Percentiles rank a stretch among this genome's conserved stretches.
Evolutionary conservation across 2,797 vertebrate genomes (phyloP).

Genomic region (Trematomus bernacchii): DNA sequence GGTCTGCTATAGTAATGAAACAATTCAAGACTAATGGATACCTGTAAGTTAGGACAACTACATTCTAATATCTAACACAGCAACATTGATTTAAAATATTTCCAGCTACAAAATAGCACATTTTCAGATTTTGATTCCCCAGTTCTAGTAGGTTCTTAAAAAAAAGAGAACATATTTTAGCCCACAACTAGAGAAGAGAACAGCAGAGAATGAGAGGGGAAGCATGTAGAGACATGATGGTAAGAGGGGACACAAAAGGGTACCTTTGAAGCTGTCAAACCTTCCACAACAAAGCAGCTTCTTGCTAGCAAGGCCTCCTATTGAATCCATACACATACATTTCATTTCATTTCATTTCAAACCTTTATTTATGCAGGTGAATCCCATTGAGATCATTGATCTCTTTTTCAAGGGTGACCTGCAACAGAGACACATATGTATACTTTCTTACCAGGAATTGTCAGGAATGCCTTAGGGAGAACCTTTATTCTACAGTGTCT

Average conservation of each 20-base stretch:
- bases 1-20: not conserved
- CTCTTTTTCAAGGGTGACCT: too few species aligned
- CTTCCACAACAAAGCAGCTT: conserved; percentile 42
- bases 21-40: not conserved
- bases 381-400: too few species aligned
- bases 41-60: not conserved
- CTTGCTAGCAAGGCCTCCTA: conserved; percentile 24
- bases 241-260: conserved; percentile 44
- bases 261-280: conserved; percentile 45
- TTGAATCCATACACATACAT: conserved; percentile 27
- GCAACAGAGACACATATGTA: not conserved
- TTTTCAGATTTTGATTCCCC: conserved; percentile 12
- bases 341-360: too few species aligned
- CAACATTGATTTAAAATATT: not conserved
- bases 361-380: too few species aligned
- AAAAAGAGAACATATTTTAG: conserved; percentile 27
- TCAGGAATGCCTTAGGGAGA: conserved; percentile 17
- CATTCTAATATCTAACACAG: not conserved
- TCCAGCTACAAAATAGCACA: not conserved
- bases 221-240: conserved; percentile 16
- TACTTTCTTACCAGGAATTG: conserved; percentile 11
- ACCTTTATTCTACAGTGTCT: conserved; percentile 11
- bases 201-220: conserved; percentile 22
- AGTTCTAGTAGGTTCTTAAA: conserved; percentile 4
- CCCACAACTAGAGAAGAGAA: conserved; percentile 21